Percentiles rank a stretch among this genome's conserved stretches.
phyloP scores from a whole-genome alignment of 2,888 invertebrate species.

The Silvanus unidentatus region DNA sequence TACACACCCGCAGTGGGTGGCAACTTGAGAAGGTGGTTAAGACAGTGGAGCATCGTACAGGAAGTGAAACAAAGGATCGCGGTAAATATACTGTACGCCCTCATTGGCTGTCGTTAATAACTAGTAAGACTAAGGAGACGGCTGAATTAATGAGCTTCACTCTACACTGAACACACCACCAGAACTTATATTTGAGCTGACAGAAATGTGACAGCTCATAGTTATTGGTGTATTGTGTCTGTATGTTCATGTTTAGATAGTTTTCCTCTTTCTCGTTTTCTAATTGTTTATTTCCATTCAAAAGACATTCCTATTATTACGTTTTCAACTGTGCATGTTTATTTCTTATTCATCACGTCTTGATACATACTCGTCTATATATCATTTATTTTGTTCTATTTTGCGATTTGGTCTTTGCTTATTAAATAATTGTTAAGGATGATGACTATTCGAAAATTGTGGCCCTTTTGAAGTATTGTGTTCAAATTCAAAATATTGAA shows the following conservation, averaged over 20 bases:
- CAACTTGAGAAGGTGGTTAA: constrained; percentile 26
- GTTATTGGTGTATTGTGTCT: constrained; percentile 12
- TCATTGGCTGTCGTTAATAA: constrained; percentile 45
- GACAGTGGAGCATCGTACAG: constrained; percentile 24
- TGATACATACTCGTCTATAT: no score
- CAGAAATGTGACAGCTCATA: constrained; percentile 27
- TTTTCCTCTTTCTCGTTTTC: constrained; percentile 14
- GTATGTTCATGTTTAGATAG: background rate
- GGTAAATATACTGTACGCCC: constrained; percentile 39
- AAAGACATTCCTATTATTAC: no score
- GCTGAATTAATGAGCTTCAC: constrained; percentile 42
- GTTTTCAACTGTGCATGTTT: no score
- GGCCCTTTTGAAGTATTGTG: no score
- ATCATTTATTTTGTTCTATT: no score
- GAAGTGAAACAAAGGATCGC: constrained; percentile 38
- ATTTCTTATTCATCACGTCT: no score
- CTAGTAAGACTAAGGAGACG: constrained; percentile 42
- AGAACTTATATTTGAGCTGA: constrained; percentile 11
- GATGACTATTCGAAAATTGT: no score
- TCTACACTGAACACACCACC: constrained; percentile 3
- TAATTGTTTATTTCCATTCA: constrained; percentile 4
- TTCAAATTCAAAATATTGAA: no score
- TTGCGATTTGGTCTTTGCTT: no score
- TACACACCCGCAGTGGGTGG: constrained; percentile 13
- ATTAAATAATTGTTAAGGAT: no score